phyloP scores from a whole-genome alignment of 2,797 vertebrate genomes.

The Anabas testudineus region DNA sequence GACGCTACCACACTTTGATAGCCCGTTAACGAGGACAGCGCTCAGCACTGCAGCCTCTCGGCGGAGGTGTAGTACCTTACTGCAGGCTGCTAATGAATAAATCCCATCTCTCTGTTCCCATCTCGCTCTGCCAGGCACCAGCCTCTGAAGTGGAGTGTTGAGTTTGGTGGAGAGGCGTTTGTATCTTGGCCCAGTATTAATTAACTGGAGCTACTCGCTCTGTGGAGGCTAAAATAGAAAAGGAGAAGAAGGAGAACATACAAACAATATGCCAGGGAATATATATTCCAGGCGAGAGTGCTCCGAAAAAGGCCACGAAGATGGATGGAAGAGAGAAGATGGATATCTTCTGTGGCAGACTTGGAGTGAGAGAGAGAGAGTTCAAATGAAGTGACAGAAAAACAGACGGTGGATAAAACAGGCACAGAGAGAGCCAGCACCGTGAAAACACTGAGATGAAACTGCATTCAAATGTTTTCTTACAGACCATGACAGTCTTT shows the following conservation, averaged over 20 bases:
- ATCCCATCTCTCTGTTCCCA: conserved; percentile 42
- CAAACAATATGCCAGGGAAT: conserved; percentile 28
- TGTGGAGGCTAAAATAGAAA: conserved; percentile 17
- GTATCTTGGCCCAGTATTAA: conserved; percentile 56
- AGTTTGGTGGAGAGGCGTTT: conserved; percentile 55
- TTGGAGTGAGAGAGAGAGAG: conserved; percentile 1
- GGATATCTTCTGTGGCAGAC: conserved; percentile 2
- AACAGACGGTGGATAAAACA: neutral
- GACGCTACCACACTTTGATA: conserved; percentile 55
- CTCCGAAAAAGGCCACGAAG: conserved; percentile 14
- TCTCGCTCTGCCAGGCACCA: conserved; percentile 55
- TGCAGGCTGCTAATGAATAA: conserved; percentile 65
- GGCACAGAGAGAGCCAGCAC: neutral
- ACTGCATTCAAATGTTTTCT: neutral
- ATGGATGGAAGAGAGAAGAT: conserved; percentile 7
- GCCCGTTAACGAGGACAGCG: conserved; percentile 58
- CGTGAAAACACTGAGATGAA: neutral
- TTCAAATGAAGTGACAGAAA: neutral
- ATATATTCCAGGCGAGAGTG: conserved; percentile 1
- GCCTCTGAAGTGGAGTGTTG: conserved; percentile 51
- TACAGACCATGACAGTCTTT: neutral
- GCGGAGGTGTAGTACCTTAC: conserved; percentile 59
- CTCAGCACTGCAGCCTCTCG: conserved; percentile 48
- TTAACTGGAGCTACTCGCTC: conserved; percentile 52
- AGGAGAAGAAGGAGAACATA: conserved; percentile 23